A percentile compares a stretch with the other conserved stretches of the same genome.
Conservation (phyloP, 1,140 invertebrate genomes). For the Lutraria rhynchaena region DNA sequence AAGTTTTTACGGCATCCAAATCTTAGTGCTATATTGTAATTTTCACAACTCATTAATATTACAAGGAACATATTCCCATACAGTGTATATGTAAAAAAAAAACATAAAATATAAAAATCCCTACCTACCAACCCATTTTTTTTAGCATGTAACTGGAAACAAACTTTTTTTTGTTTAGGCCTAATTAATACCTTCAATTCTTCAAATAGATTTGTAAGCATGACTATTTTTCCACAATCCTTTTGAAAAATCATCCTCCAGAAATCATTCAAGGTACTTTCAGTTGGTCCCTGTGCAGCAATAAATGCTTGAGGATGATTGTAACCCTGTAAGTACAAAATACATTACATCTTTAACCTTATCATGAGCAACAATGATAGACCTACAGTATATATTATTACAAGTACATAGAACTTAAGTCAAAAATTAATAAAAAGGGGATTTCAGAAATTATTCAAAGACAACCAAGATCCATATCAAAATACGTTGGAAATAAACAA, state of each 20-base stretch:
- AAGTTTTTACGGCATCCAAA: too few species aligned
- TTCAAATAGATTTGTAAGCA: slow-evolving; percentile 78
- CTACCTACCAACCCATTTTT: too few species aligned
- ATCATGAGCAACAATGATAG: not conserved
- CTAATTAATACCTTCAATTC: slow-evolving; percentile 72
- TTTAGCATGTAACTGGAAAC: too few species aligned
- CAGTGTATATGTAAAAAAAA: too few species aligned
- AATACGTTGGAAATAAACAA: too few species aligned
- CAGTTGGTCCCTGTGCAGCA: slow-evolving; percentile 90
- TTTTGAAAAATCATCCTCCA: slow-evolving; percentile 81
- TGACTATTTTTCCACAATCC: slow-evolving; percentile 75
- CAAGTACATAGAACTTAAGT: not conserved
- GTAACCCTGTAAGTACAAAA: slow-evolving; percentile 86
- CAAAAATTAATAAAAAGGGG: not conserved
- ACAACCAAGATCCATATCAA: too few species aligned
- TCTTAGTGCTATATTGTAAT: too few species aligned
- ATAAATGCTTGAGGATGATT: slow-evolving; percentile 93
- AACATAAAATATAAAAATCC: too few species aligned
- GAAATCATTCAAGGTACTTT: slow-evolving; percentile 73
- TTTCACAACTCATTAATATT: too few species aligned
- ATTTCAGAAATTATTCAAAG: not conserved
- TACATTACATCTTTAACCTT: not conserved
- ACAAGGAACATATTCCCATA: too few species aligned
- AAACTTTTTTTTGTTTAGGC: too few species aligned
- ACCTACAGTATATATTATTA: not conserved